phyloP scores from a whole-genome alignment of 2,888 invertebrate genomes.

The Electrophaes corylata region DNA sequence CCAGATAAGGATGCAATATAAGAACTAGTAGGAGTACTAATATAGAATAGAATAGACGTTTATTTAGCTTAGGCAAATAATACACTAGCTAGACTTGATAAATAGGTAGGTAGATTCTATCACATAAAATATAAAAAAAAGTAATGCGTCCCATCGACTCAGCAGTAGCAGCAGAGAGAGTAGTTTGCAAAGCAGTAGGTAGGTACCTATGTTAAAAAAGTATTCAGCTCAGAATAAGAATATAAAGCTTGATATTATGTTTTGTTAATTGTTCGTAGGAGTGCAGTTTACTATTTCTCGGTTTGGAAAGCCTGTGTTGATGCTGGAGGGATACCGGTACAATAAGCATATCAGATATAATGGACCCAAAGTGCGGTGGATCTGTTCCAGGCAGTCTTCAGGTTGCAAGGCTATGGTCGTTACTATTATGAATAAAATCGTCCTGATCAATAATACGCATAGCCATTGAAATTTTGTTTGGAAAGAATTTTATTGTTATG shows the following conservation, averaged over 20 bases:
- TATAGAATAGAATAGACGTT: too few relatives aligned
- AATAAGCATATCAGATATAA: slow-evolving; percentile 35
- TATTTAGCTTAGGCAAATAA: too few relatives aligned
- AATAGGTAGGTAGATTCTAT: too few relatives aligned
- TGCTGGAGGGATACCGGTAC: slow-evolving; percentile 37
- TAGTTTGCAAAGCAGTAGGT: too few relatives aligned
- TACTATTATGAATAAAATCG: slow-evolving; percentile 7
- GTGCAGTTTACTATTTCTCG: slow-evolving; percentile 26
- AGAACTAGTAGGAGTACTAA: too few relatives aligned
- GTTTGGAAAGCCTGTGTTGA: slow-evolving; percentile 38
- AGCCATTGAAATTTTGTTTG: slow-evolving; percentile 3
- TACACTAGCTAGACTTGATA: too few relatives aligned
- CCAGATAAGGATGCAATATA: too few relatives aligned
- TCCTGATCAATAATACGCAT: slow-evolving; percentile 7
- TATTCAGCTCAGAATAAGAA: too few relatives aligned
- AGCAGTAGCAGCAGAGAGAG: too few relatives aligned
- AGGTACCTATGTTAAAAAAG: too few relatives aligned
- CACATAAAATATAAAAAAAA: too few relatives aligned
- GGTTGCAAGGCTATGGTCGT: slow-evolving; percentile 18
- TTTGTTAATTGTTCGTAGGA: slow-evolving; percentile 1
- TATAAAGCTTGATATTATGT: neutral
- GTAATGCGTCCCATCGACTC: too few relatives aligned
- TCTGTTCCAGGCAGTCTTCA: slow-evolving; percentile 12
- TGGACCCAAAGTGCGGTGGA: slow-evolving; percentile 45
- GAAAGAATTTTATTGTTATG: neutral